These are phyloP conservation scores for Cremastinae sp. DNA, from an alignment of 2,888 invertebrate genomes.

Conservation along the genomic window DNA sequence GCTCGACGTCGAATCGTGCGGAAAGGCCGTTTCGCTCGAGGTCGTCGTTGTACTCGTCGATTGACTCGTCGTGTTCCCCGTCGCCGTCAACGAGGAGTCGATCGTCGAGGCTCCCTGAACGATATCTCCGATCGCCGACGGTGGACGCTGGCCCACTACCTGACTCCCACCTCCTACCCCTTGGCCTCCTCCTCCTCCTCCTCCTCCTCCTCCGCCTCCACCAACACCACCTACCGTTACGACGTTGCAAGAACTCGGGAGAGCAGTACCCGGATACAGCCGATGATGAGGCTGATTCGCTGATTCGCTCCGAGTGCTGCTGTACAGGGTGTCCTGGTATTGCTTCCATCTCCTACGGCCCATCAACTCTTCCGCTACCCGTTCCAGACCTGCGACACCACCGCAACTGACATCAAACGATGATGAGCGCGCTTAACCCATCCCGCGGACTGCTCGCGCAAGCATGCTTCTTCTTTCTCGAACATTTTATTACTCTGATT, in stretches of 20 bases:
- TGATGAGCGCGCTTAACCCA: constrained; percentile 69
- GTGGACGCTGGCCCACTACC: constrained; percentile 68
- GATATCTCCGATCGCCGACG: constrained; percentile 60
- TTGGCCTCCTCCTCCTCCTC: constrained; percentile 60
- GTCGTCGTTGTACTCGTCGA: constrained; percentile 48
- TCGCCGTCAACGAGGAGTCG: constrained; percentile 54
- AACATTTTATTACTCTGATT: constrained; percentile 6
- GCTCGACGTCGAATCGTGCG: constrained; percentile 60
- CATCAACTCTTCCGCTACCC: constrained; percentile 98
- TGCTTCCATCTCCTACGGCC: constrained; percentile 97
- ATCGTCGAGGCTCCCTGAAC: constrained; percentile 58
- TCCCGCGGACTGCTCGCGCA: constrained; percentile 58
- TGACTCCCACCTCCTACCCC: constrained; percentile 66
- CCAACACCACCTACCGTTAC: constrained; percentile 43
- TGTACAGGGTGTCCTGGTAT: constrained; percentile 89
- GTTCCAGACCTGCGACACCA: constrained; percentile 91
- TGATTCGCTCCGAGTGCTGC: constrained; percentile 78
- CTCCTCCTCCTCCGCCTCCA: constrained; percentile 31
- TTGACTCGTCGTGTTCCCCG: constrained; percentile 29
- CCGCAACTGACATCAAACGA: constrained; percentile 77
- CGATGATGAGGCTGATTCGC: constrained; percentile 75
- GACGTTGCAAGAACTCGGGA: constrained; percentile 69
- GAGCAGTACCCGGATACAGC: constrained; percentile 70
- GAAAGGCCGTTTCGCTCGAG: constrained; percentile 62
- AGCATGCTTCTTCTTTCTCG: constrained; percentile 44